Conservation (phyloP, 2,888 invertebrate genomes). For the Bellardia pandia region DNA sequence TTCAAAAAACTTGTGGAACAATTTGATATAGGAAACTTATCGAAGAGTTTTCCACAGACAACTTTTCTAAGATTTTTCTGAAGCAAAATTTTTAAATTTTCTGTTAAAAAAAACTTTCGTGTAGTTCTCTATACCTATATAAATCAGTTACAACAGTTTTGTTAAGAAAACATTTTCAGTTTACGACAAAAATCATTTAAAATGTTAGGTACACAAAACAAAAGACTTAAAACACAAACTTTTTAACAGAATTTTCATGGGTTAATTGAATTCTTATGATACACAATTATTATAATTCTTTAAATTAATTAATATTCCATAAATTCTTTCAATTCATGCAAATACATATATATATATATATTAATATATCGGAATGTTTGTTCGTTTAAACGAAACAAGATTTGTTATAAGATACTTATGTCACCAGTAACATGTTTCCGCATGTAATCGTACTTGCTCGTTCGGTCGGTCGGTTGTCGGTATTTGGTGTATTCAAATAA, state of each 20-base stretch:
- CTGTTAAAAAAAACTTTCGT: too few species aligned
- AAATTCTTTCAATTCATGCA: constrained; percentile 16
- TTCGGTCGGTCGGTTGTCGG: not conserved
- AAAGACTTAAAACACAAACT: constrained; percentile 13
- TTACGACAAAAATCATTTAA: too few species aligned
- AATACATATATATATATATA: too few species aligned
- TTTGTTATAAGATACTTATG: constrained; percentile 52
- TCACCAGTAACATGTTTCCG: constrained; percentile 50
- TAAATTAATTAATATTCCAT: constrained; percentile 34
- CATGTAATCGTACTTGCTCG: constrained; percentile 31
- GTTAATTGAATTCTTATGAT: not conserved
- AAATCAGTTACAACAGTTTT: too few species aligned
- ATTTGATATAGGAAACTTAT: too few species aligned
- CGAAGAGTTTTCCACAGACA: not conserved
- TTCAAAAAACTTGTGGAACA: too few species aligned
- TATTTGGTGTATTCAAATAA: constrained; percentile 44
- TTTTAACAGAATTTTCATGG: not conserved
- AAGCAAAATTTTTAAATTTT: not conserved
- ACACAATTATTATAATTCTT: not conserved
- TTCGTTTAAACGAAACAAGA: constrained; percentile 36
- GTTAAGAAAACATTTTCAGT: too few species aligned
- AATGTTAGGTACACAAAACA: not conserved
- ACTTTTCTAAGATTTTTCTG: not conserved
- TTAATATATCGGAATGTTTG: not conserved
- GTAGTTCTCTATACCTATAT: too few species aligned